These are phyloP conservation scores for Matsumyia berberina DNA, from an alignment of 2,888 invertebrate genomes.

Conservation along the genomic window DNA sequence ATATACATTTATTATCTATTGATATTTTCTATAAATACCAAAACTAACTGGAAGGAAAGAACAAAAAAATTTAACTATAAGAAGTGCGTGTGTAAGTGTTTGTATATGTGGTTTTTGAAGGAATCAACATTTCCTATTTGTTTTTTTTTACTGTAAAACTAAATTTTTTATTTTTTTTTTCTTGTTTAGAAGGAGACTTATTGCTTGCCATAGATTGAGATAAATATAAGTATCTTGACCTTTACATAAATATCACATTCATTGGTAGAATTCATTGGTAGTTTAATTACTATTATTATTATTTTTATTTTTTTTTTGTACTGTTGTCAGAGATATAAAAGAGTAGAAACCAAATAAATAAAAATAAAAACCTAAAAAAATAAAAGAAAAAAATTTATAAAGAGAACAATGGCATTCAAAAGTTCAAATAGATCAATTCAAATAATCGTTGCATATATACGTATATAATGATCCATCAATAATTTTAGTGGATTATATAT, in stretches of 20 bases:
- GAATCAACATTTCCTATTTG: no score
- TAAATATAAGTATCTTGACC: conserved; percentile 2
- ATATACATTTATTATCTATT: not conserved
- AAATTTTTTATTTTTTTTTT: not conserved
- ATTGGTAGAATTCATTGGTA: no score
- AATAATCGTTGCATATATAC: no score
- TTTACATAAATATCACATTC: not conserved
- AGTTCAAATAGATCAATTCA: not conserved
- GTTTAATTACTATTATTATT: no score
- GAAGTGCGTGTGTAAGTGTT: not conserved
- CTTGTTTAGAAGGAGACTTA: not conserved
- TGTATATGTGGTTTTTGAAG: no score
- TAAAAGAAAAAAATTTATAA: not conserved
- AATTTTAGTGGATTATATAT: no score
- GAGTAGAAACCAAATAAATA: not conserved
- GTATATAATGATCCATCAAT: no score
- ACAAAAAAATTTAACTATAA: not conserved
- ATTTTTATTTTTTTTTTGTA: not conserved
- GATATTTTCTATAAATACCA: not conserved
- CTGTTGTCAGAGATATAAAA: conserved; percentile 1
- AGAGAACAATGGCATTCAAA: not conserved
- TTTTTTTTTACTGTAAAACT: not conserved
- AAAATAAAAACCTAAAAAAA: not conserved
- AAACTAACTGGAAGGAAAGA: not conserved
- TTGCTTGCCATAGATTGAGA: conserved; percentile 33